A percentile compares a stretch with the other conserved stretches of the same genome.
phyloP scores from a whole-genome alignment of 1,140 invertebrate genomes.

The Nymphalis io region DNA sequence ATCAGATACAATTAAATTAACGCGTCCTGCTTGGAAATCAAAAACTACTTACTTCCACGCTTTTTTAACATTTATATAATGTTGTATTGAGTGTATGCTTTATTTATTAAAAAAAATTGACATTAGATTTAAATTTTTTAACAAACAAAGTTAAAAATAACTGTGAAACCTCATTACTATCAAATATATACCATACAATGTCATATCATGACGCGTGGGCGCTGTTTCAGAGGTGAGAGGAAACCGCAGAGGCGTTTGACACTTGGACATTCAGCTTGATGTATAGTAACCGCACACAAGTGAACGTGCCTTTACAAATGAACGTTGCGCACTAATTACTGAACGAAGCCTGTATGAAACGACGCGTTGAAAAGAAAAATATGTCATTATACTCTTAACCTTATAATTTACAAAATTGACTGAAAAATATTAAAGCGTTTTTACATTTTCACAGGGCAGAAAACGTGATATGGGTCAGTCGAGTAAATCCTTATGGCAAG shows the following conservation, averaged over 20 bases:
- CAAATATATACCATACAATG: not conserved
- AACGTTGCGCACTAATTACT: conserved; percentile 5
- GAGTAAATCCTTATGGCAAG: too few relatives aligned
- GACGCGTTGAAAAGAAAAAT: conserved; percentile 5
- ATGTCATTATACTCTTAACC: conserved; percentile 15
- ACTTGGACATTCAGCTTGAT: not conserved
- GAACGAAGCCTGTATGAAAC: conserved; percentile 1
- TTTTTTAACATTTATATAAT: too few relatives aligned
- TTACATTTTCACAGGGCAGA: not conserved
- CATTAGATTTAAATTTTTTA: too few relatives aligned
- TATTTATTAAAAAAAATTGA: too few relatives aligned
- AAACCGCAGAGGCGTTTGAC: not conserved
- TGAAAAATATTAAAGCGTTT: not conserved
- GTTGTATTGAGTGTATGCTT: too few relatives aligned
- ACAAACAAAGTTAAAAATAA: too few relatives aligned
- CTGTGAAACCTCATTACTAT: too few relatives aligned
- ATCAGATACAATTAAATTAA: too few relatives aligned
- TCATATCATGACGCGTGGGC: not conserved
- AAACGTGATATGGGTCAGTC: too few relatives aligned
- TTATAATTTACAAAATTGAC: conserved; percentile 14
- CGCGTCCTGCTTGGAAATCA: too few relatives aligned
- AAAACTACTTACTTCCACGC: too few relatives aligned
- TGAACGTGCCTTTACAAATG: conserved; percentile 2
- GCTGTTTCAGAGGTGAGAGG: not conserved
- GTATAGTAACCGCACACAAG: not conserved